These are phyloP conservation scores for Scaptomyza reducta DNA, from an alignment of 2,888 invertebrate species.

Conservation along the genomic window DNA sequence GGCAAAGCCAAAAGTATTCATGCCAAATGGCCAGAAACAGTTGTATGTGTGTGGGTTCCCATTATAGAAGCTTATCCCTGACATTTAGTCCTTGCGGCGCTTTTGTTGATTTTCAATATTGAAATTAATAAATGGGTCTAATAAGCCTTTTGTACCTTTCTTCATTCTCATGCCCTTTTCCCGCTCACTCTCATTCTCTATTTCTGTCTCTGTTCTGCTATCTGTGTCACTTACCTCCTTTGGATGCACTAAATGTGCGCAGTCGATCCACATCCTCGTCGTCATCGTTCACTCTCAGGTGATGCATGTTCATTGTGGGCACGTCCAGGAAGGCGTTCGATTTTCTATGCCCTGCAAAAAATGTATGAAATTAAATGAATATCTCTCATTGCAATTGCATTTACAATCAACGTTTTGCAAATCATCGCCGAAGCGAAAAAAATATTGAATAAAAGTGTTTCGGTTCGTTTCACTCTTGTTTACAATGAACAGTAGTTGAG, in stretches of 20 bases:
- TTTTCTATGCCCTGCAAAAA: conserved; percentile 86
- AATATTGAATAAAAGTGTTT: not conserved
- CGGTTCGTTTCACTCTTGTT: not conserved
- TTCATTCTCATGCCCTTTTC: not conserved
- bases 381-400: conserved; percentile 31
- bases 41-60: conserved; percentile 1
- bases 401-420: conserved; percentile 21
- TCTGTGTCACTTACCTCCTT: conserved; percentile 88
- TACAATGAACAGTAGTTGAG: not conserved
- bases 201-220: not conserved
- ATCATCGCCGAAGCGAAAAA: not conserved
- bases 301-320: conserved; percentile 85
- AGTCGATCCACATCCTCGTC: conserved; percentile 95
- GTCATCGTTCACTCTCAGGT: conserved; percentile 83
- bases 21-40: conserved; percentile 26
- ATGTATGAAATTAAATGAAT: conserved; percentile 26
- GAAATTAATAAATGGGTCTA: conserved; percentile 61
- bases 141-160: conserved; percentile 33
- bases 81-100: conserved; percentile 22
- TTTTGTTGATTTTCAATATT: conserved; percentile 69
- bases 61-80: conserved; percentile 49
- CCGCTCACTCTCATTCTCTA: not conserved
- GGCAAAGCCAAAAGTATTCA: conserved; percentile 45
- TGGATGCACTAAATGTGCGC: conserved; percentile 96
- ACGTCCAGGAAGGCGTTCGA: conserved; percentile 89